Evolutionary conservation across 1,140 invertebrate species (phyloP).

Genomic region (Sycophaga agraensis): DNA sequence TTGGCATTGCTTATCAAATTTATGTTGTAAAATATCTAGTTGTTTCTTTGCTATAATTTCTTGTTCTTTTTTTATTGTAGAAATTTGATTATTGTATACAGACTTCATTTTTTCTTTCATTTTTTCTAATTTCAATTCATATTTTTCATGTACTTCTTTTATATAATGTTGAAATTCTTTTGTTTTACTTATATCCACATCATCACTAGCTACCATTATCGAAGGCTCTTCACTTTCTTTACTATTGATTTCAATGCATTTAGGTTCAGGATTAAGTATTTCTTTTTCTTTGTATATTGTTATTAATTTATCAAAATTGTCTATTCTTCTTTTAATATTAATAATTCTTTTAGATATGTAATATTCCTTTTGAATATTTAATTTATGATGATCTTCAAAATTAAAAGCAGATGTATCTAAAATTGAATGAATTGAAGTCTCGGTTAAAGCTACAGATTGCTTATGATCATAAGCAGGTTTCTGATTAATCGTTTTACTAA

Average conservation of each 20-base stretch:
- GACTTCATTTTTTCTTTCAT: conserved; percentile 55
- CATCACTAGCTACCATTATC: too few species aligned
- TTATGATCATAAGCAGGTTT: too few species aligned
- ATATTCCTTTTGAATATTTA: neutral
- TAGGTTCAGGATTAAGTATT: neutral
- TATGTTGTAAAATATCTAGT: conserved; percentile 49
- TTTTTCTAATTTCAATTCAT: conserved; percentile 49
- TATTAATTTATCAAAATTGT: conserved; percentile 4
- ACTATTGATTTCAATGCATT: too few species aligned
- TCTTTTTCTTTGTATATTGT: neutral
- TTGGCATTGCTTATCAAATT: conserved; percentile 54
- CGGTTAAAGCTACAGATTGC: too few species aligned
- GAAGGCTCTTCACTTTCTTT: neutral
- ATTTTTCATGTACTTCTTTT: conserved; percentile 47
- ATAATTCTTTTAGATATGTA: conserved; percentile 5
- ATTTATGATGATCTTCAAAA: neutral
- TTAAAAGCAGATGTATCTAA: too few species aligned
- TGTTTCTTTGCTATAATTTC: conserved; percentile 54
- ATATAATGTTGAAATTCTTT: conserved; percentile 25
- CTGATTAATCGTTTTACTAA: neutral
- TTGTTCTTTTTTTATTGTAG: conserved; percentile 59
- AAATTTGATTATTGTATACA: conserved; percentile 49
- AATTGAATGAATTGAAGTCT: too few species aligned
- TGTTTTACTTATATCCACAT: too few species aligned
- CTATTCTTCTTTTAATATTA: conserved; percentile 10